These are phyloP conservation scores for Euphysa ruthae DNA, from an alignment of 30 jellyfish, hydroid and myxozoan species.

Conservation along the genomic window DNA sequence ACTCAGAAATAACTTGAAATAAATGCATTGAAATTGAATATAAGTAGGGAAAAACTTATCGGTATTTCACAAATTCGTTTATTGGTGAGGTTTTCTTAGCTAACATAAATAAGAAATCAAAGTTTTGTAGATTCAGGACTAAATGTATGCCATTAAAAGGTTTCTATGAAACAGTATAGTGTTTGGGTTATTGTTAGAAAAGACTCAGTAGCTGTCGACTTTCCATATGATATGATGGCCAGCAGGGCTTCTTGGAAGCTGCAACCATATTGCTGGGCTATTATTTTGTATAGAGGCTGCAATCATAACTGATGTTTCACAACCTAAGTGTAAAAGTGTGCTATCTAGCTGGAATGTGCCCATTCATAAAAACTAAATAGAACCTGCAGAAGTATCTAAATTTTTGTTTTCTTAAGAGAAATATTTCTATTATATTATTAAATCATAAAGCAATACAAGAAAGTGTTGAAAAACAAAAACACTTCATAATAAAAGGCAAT, in stretches of 20 bases:
- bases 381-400: too few relatives aligned
- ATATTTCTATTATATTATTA: background rate
- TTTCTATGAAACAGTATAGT: background rate
- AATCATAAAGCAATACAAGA: too few relatives aligned
- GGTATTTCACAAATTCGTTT: too few relatives aligned
- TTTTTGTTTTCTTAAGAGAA: background rate
- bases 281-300: background rate
- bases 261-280: background rate
- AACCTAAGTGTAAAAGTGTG: background rate
- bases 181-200: background rate
- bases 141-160: background rate
- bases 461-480: too few relatives aligned
- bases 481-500: too few relatives aligned
- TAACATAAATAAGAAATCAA: background rate
- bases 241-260: background rate
- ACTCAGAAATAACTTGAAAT: background rate
- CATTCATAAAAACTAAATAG: background rate
- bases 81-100: background rate
- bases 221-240: too few relatives aligned
- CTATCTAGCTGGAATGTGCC: slow-evolving; percentile 1
- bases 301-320: background rate
- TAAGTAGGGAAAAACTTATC: too few relatives aligned
- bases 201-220: too few relatives aligned
- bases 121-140: background rate
- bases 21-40: background rate